Percentiles rank a stretch among this genome's conserved stretches.
Conservation (phyloP, 2,113 vertebrate species). For the Cynoglossus semilaevis region DNA sequence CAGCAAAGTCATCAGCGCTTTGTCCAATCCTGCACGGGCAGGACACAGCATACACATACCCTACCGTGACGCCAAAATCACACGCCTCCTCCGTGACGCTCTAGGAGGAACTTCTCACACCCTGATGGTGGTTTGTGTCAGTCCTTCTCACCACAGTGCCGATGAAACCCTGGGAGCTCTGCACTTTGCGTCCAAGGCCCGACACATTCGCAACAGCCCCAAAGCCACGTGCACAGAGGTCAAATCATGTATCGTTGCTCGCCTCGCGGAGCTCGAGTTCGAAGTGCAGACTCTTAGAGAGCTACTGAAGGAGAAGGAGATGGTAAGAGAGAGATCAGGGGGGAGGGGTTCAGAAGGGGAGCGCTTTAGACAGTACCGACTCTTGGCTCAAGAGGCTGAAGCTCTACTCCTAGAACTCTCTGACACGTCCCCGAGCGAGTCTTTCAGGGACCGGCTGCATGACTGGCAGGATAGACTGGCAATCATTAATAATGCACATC, state of each 20-base stretch:
- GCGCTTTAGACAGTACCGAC: slow-evolving; percentile 58
- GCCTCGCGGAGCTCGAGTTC: slow-evolving; percentile 82
- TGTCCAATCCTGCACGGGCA: slow-evolving; percentile 76
- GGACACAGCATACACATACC: slow-evolving; percentile 74
- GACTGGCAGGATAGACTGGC: slow-evolving; percentile 80
- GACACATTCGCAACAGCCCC: slow-evolving; percentile 84
- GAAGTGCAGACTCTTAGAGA: slow-evolving; percentile 82
- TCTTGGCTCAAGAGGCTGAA: slow-evolving; percentile 80
- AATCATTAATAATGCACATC: slow-evolving; percentile 62
- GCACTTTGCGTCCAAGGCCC: slow-evolving; percentile 85
- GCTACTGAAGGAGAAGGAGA: slow-evolving; percentile 83
- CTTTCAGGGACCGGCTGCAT: slow-evolving; percentile 72
- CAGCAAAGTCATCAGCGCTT: slow-evolving; percentile 89
- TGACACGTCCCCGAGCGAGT: slow-evolving; percentile 51
- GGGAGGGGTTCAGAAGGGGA: neutral
- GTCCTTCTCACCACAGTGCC: slow-evolving; percentile 83
- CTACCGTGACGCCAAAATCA: slow-evolving; percentile 90
- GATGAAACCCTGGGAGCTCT: slow-evolving; percentile 87
- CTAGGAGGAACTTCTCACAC: slow-evolving; percentile 88
- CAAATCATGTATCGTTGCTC: slow-evolving; percentile 64
- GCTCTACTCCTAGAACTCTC: slow-evolving; percentile 75
- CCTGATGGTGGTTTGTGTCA: slow-evolving; percentile 88
- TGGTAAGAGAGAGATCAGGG: slow-evolving; percentile 66
- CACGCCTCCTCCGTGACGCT: slow-evolving; percentile 88
- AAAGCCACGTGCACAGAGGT: slow-evolving; percentile 42